Base-by-base conservation (phyloP, 2,888 invertebrate genomes). In the Caenorhabditis zanzibari region DNA sequence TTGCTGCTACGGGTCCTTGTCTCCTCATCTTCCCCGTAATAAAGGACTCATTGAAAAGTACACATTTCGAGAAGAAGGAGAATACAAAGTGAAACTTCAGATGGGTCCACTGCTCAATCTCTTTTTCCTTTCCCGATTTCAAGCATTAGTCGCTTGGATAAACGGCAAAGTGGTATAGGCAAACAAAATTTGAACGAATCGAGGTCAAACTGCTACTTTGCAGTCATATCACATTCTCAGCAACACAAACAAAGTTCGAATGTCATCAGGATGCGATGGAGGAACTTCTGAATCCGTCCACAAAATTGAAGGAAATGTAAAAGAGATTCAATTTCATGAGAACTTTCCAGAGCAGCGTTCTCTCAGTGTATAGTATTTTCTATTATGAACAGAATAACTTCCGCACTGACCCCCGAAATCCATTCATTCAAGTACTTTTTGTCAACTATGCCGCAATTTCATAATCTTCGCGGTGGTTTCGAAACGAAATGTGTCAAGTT, bases 401-500 rank as follows among this genome's bases (percentile, higher is more conserved):
- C 56, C 54, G 41, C 47, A 38, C 14, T 49, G 69, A 64, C 75
- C 71, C 61, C 41, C 26, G 24, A 26, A 54, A 12, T 54, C 54
- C 14, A 64, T 54, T 26, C 14, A 56, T 44, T 75, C 64, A 26
- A 64, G 52, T 41, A 19, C 56, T 63, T 63, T 52, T 74, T 54
- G 41, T 41, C 54, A 47, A 19, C 38, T 32, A 32, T 56, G 64
- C 54, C 52, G n/a, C 38, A 28, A 49, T 44, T 66, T 58, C 58
- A 68, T 61, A 76, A 69, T 76, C 76, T 69, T 24, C 19, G 54
- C 26, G 54, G 24, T 44, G 63, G 76, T 68, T 76, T 69, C 28
- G 49, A 76, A 75, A 75, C 74, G 58, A 54, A 75, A 76, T 59
- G 76, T 76, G 76, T 76, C 76, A 76, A 76, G 58, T 76, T 76